These are phyloP conservation scores for Hoplias malabaricus DNA, from an alignment of 2,113 vertebrate species.

Conservation along the genomic window DNA sequence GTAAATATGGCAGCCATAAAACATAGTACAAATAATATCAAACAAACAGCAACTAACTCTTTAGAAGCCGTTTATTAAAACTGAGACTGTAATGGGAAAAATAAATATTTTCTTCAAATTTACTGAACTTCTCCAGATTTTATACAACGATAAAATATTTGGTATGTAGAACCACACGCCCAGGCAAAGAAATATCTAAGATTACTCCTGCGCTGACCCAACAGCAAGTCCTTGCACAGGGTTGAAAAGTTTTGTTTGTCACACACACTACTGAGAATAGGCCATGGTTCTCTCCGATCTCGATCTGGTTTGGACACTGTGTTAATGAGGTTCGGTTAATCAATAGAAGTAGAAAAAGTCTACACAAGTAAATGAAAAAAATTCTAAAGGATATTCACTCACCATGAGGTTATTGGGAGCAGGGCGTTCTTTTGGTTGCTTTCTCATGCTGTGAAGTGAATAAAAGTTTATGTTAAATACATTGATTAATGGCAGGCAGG, in stretches of 20 bases:
- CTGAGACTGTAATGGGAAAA: too few species aligned
- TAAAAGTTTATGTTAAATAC: background rate
- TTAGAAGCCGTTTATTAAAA: too few species aligned
- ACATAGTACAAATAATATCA: too few species aligned
- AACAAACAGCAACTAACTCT: too few species aligned
- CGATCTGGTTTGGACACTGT: background rate
- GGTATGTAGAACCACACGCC: too few species aligned
- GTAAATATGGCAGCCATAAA: too few species aligned
- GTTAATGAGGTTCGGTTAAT: background rate
- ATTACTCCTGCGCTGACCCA: background rate
- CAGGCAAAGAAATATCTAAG: too few species aligned
- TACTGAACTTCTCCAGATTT: too few species aligned
- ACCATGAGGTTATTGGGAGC: slow-evolving; percentile 97
- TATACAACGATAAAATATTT: too few species aligned
- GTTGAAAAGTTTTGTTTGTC: too few species aligned
- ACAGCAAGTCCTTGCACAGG: too few species aligned
- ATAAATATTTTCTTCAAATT: too few species aligned
- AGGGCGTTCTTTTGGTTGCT: slow-evolving; percentile 92
- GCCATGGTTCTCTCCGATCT: background rate
- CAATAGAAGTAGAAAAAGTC: background rate
- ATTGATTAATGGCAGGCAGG: background rate
- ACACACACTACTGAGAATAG: background rate
- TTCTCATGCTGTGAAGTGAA: slow-evolving; percentile 82
- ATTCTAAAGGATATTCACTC: slow-evolving; percentile 59
- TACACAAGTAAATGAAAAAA: background rate